Evolutionary conservation across 2,113 vertebrate species (phyloP).

Genomic region (Cranoglanis bouderius): DNA sequence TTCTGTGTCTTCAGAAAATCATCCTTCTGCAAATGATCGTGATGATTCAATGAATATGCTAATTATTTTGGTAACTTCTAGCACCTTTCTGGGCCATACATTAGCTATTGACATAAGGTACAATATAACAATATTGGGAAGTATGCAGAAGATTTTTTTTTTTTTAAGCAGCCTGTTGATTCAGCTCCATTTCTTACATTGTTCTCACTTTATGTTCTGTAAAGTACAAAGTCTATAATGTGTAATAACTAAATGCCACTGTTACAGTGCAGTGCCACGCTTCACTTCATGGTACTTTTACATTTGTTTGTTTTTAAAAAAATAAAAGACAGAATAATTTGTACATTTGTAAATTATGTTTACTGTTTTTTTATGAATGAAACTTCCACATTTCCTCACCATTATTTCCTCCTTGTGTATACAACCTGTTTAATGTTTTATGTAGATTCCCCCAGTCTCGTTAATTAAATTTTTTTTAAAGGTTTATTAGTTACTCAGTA

Average conservation of each 20-base stretch:
- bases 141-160: not conserved
- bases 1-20: not conserved
- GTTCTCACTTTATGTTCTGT: not conserved
- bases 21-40: not conserved
- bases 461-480: not conserved
- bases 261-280: not conserved
- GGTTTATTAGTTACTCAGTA: not conserved
- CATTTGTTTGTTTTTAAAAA: not conserved
- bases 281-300: not conserved
- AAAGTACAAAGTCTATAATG: conserved; percentile 8
- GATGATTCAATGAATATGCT: not conserved
- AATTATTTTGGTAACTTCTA: not conserved
- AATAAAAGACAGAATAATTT: not conserved
- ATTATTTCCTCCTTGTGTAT: not conserved
- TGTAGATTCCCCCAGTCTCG: not conserved
- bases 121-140: not conserved
- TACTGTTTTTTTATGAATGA: no score
- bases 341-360: not conserved
- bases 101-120: not conserved
- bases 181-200: not conserved
- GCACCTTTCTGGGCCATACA: not conserved
- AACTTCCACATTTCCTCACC: not conserved
- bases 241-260: not conserved
- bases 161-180: not conserved
- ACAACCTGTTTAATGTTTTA: not conserved